Base-by-base conservation (phyloP, 2,888 invertebrate genomes). In the Apamea sordens region DNA sequence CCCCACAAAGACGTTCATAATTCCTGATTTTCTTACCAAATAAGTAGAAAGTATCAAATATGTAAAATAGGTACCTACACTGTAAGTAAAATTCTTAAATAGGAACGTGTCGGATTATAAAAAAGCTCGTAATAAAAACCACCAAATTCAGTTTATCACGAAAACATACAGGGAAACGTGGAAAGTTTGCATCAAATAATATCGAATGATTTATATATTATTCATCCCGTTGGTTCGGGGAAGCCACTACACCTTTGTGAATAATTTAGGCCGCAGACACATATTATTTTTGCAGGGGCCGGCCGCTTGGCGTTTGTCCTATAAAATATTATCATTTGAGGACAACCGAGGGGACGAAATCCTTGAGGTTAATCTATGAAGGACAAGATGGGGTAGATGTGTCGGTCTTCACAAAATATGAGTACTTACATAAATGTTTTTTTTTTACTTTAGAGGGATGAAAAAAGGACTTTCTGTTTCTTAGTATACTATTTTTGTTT, bases 191-290 rank as follows among this genome's bases (percentile, higher is more conserved):
- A 92, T 92, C 91, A 90, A 93, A 94, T 95, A 93, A 94, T 94
- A 95, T 95, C 94, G 93, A 94, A 95, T 94, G 94, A 91, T 94
- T 93, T 92, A 95, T 96, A 94, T 95, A 93, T 96, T 94, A 96
- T 96, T 95, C 95, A 96, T 94, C 93, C 92, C 92, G 91, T 92
- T 88, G 91, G 91, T 91, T 90, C 92, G 91, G 91, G 90, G 86
- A 93, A 93, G 92, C 93, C 92, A 93, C 93, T 94, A 94, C 93
- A 95, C 94, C 94, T 96, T 94, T 94, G 94, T 96, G 95, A 96
- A 96, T 96, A 95, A 96, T 96, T 96, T 95, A 96, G 92, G 89
- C 85, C 90, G 89, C 90, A 94, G 93, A 93, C 93, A 93, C 93
- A 92, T 95, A 95, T 95, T 95, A 96, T 96, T 95, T 96, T 96